Conservation (phyloP, 2,113 vertebrate genomes). For the Rhea pennata region DNA sequence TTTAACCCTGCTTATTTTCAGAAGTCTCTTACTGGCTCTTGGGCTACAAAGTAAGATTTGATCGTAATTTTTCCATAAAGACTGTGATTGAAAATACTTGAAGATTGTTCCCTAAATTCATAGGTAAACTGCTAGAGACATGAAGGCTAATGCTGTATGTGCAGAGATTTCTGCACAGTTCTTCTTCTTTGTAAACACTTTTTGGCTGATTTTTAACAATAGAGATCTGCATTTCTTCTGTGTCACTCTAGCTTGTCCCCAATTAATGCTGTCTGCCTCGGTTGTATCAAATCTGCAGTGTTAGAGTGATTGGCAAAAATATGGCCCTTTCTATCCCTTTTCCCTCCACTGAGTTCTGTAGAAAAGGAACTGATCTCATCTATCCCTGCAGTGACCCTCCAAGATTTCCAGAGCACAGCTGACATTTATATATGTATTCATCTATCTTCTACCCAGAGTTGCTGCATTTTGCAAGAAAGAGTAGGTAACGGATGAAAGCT, state of each 20-base stretch:
- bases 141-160: too few species aligned
- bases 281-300: background rate
- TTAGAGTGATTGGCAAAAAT: background rate
- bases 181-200: background rate
- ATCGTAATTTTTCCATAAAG: background rate
- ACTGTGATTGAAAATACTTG: background rate
- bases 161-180: background rate
- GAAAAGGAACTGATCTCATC: background rate
- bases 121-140: background rate
- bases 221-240: background rate
- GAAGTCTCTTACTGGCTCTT: background rate
- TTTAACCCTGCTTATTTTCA: background rate
- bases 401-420: background rate
- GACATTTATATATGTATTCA: background rate
- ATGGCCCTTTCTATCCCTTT: background rate
- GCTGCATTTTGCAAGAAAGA: background rate
- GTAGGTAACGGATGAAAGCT: background rate
- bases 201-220: background rate
- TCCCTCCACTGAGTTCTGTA: background rate
- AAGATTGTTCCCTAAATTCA: background rate
- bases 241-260: background rate
- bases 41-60: background rate
- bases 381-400: background rate
- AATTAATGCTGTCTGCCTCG: rapidly evolving
- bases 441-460: background rate